Evolutionary conservation across 2,888 invertebrate genomes (phyloP), one percentile per base, ranked within the genome.

Genomic region (Mythimna vitellina): DNA sequence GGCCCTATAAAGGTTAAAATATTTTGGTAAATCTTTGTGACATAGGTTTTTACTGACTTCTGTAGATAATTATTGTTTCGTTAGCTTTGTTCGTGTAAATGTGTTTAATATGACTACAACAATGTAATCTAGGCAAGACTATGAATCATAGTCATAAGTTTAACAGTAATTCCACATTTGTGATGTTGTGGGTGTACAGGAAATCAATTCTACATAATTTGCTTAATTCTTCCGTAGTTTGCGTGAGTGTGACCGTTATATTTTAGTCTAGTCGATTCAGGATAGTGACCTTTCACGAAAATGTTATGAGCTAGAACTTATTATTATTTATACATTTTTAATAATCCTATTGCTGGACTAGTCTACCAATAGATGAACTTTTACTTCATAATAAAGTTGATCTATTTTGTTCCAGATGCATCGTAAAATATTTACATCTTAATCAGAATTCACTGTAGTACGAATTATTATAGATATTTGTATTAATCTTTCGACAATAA

Each of bases 1-100:
- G 74, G 87, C 90, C 77, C 95, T 95, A 89, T 14, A 85, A 81
- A 74, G 46, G 38, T 62, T 49, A 68, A 78, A 80, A 17, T 7
- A 54, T 49, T 65, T 22, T 35, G 25, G 35, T 65, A 35, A 73
- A 22, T 63, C 3, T 51, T 42, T 62, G 22, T 14, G 10, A 46
- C 46, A 42, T 10, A 35, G 1, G 0, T 12, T 25, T 25, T 46
- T n/a, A 12, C 22, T 38, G 22, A 14, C 29, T 51, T 22, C 6
- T 14, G 20, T 42, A 10, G n/a, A 38, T 0, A 46, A 46, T n/a
- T 17, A n/a, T 61, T 32, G 0, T 17, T 35, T 61, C 17, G 0
- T 22, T 7, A 38, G 3, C 20, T 3, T 53, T 51, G 14, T 38
- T 20, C 29, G 12, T 12, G 8, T 22, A 12, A 38, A 6, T 32